These are phyloP conservation scores for Venustoraphidia nigricollis DNA, from an alignment of 2,888 invertebrate genomes.

Conservation along the genomic window DNA sequence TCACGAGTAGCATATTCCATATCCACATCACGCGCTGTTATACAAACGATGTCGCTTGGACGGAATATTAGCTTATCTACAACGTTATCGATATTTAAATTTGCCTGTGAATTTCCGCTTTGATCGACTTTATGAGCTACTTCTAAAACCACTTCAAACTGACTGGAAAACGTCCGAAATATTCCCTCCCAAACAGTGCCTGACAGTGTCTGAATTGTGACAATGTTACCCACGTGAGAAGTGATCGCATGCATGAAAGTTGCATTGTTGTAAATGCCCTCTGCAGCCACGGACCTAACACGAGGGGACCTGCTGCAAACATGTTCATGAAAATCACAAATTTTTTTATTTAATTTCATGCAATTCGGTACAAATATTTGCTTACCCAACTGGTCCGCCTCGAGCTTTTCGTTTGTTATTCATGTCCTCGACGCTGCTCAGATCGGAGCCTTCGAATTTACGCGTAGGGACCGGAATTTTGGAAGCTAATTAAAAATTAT, in stretches of 20 bases:
- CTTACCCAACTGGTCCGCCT: constrained; percentile 59
- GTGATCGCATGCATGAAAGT: constrained; percentile 83
- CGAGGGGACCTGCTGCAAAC: constrained; percentile 43
- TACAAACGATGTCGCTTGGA: constrained; percentile 67
- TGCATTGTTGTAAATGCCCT: constrained; percentile 81
- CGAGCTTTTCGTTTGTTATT: constrained; percentile 77
- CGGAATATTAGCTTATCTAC: constrained; percentile 73
- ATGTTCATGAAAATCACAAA: too few species aligned
- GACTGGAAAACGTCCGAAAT: constrained; percentile 75
- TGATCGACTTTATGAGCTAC: constrained; percentile 58
- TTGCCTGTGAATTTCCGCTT: constrained; percentile 16
- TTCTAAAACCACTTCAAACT: constrained; percentile 77
- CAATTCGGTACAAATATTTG: constrained; percentile 5
- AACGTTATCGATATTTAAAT: constrained; percentile 49
- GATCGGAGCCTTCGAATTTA: constrained; percentile 65
- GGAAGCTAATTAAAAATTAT: constrained; percentile 23
- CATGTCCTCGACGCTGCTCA: constrained; percentile 50
- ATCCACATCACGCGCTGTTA: constrained; percentile 73
- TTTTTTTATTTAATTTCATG: too few species aligned
- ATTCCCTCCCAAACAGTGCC: constrained; percentile 80
- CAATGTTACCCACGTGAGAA: constrained; percentile 68
- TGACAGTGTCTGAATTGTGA: constrained; percentile 68
- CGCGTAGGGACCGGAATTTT: constrained; percentile 79
- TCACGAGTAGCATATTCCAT: constrained; percentile 79
- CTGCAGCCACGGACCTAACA: constrained; percentile 51